Base-by-base conservation (phyloP, 2,888 invertebrate species). In the Dromius quadrimaculatus region DNA sequence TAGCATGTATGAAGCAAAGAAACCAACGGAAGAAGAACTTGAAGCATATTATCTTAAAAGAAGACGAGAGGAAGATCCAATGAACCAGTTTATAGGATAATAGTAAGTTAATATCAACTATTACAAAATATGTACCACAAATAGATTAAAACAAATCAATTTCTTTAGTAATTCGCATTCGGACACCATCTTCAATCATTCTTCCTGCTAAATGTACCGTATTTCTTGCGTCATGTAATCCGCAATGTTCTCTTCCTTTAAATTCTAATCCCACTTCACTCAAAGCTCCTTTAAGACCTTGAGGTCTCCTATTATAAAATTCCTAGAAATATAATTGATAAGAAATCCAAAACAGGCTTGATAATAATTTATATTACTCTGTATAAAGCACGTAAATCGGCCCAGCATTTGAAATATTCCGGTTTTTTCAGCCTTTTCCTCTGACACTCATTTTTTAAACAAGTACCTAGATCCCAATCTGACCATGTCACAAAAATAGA, bases 21-120 rank as follows among this genome's bases (percentile, higher is more conserved):
- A 90, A 72, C 96, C 95, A 0, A 92, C 95, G 0, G 93, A 94
- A 71, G 94, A 95, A 73, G 96, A 98, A 81, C 87, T 97, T 80
- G 98, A 98, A 81, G 96, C 96, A 0, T 98, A 92, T 84, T 90
- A 92, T 79, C 90, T 95, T 85, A 97, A 95, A 81, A 86, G 92
- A 64, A 85, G 88, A 64, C 85, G 94, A 41, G 91, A 90, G 0
- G 95, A 95, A 74, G 98, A 99, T 84, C 98, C 98, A 0, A 98
- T 98, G 98, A 88, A 90, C 65, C 90, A 92, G 65, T 82, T 82
- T 76, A 74, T 81, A 74, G 73, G 72, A 54, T 62, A 47, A 50
- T 36, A 36, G 32, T 41, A 34, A 28, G 43, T 43, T 11, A 23
- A 57, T 61, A 47, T 20, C 17, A 61, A 36, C 34, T 50, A 8